A percentile compares a stretch with the other conserved stretches of the same genome.
These are phyloP conservation scores for Noctua pronuba DNA, from an alignment of 2,888 invertebrate genomes.

Conservation along the genomic window DNA sequence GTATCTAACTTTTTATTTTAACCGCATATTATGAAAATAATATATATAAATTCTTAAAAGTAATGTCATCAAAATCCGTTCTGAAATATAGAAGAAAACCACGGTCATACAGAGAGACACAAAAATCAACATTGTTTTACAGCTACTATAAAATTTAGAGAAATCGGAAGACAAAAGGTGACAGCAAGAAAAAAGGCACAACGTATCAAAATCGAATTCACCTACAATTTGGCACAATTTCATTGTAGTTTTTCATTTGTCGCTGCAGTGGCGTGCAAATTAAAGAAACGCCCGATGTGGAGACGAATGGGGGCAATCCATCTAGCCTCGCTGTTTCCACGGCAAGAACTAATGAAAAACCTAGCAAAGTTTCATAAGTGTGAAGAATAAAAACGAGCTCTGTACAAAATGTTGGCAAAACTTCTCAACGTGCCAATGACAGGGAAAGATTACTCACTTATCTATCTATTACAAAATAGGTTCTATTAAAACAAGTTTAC, in stretches of 20 bases:
- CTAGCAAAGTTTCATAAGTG: slow-evolving; percentile 53
- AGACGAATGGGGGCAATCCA: slow-evolving; percentile 54
- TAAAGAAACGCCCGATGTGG: slow-evolving; percentile 58
- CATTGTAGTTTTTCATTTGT: slow-evolving; percentile 30
- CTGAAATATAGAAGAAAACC: neutral
- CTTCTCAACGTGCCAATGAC: slow-evolving; percentile 34
- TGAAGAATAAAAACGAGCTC: slow-evolving; percentile 36
- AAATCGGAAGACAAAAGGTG: neutral
- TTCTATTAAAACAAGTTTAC: neutral
- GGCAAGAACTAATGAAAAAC: slow-evolving; percentile 59
- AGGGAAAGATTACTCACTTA: slow-evolving; percentile 25
- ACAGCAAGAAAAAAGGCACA: neutral
- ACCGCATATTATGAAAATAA: too few relatives aligned
- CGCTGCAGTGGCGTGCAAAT: slow-evolving; percentile 56
- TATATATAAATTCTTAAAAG: neutral
- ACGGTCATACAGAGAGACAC: neutral
- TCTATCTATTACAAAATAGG: neutral
- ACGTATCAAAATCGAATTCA: neutral
- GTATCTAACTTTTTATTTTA: neutral
- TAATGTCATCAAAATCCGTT: neutral
- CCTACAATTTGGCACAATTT: slow-evolving; percentile 6
- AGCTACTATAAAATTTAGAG: neutral
- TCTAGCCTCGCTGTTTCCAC: slow-evolving; percentile 53
- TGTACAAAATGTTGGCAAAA: slow-evolving; percentile 26
- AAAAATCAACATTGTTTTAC: neutral